Percentiles rank a stretch among this genome's conserved stretches.
Evolutionary conservation across 1,140 invertebrate genomes (phyloP).

Genomic region (Eurosta solidaginis): DNA sequence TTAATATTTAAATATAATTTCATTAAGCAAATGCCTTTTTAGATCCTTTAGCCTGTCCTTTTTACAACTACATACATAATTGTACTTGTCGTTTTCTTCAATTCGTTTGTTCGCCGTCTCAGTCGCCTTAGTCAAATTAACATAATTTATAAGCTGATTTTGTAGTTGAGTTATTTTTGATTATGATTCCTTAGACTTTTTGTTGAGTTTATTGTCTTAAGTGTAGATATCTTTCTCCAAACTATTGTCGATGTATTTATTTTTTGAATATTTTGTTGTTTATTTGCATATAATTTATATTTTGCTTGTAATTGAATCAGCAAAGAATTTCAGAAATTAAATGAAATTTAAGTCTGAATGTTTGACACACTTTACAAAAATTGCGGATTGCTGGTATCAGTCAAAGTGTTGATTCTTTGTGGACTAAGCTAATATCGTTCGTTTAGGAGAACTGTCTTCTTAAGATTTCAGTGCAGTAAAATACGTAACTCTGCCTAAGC

Average conservation of each 20-base stretch:
- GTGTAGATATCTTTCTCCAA: neutral
- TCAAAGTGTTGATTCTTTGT: no score
- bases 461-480: no score
- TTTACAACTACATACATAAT: no score
- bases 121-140: conserved; percentile 1
- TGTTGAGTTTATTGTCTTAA: neutral
- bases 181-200: neutral
- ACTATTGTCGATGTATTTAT: neutral
- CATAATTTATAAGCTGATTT: conserved; percentile 23
- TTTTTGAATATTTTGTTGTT: neutral
- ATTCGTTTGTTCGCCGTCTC: neutral
- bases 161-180: conserved; percentile 1
- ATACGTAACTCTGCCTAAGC: no score
- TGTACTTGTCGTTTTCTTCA: neutral
- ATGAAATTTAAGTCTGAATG: no score
- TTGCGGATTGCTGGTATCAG: no score
- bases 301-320: neutral
- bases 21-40: conserved; percentile 14
- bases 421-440: no score
- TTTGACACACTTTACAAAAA: no score
- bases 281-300: neutral
- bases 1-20: conserved; percentile 26
- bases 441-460: no score
- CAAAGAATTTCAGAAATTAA: neutral
- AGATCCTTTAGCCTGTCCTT: neutral